phyloP scores from a whole-genome alignment of 2,113 vertebrate species.

The Athene cunicularia region DNA sequence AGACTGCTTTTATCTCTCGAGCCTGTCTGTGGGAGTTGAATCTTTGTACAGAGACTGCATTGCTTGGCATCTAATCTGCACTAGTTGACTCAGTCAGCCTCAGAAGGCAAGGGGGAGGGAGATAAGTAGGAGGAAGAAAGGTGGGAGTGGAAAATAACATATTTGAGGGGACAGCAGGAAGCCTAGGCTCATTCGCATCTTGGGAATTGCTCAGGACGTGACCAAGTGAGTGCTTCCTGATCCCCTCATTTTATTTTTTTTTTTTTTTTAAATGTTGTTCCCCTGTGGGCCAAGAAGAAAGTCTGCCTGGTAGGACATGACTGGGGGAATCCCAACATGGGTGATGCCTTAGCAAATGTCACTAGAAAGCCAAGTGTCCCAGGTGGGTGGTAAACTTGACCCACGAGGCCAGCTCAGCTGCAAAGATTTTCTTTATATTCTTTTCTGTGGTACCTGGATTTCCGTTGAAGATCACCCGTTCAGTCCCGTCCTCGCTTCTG shows the following conservation, averaged over 20 bases:
- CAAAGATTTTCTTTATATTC: not conserved
- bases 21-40: conserved; percentile 38
- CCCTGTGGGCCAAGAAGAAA: not conserved
- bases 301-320: fast-evolving
- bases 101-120: conserved; percentile 32
- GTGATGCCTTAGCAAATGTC: not conserved
- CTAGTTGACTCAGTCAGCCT: conserved; percentile 33
- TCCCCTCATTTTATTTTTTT: not conserved
- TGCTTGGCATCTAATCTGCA: conserved; percentile 50
- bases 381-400: not conserved
- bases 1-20: conserved; percentile 46
- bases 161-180: conserved; percentile 53
- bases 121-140: conserved; percentile 47
- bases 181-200: not conserved
- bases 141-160: conserved; percentile 57
- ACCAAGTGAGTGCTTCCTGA: conserved; percentile 39
- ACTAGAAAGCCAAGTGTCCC: not conserved
- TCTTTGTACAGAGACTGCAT: conserved; percentile 21
- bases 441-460: not conserved
- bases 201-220: conserved; percentile 40
- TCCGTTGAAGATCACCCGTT: not conserved
- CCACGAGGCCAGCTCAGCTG: fast-evolving
- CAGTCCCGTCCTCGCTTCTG: not conserved
- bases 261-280: not conserved
- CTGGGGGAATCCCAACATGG: not conserved